Evolutionary conservation across 1,140 invertebrate genomes (phyloP), one percentile per base, ranked within the genome.

Genomic region (Drosophila setifemur): DNA sequence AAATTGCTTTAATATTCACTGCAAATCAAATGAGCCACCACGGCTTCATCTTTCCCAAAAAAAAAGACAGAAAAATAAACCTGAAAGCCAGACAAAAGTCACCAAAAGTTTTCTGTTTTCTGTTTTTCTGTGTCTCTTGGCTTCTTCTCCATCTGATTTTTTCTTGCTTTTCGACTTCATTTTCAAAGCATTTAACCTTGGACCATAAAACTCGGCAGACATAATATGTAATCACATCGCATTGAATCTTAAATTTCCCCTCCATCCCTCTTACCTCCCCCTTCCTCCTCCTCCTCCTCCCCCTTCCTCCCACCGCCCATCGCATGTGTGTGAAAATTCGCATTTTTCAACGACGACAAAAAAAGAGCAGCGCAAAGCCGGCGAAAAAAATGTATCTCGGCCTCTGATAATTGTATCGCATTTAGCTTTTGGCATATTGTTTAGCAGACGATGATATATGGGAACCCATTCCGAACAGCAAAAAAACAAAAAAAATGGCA

Each of bases 1-100:
- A 89, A 88, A 87, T 88, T 88, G 74, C 81, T 89, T 89, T 83
- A 87, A 89, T 79, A 89, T 88, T 83, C 78, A 87, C 82, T 87
- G 87, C 82, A 89, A 89, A 89, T 87, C 87, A 87, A 89, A 87
- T 89, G 78, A 89, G 79, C 31, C 61, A 73, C 71, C 64, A 63
- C 40, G 44, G n/a, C 25, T 35, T 26, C 42, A 16, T 43, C 35
- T 35, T 12, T 12, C 18, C n/a, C 54, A 57, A 72, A 73, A 70
- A 72, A 58, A 73, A 73, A 35, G 29, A 31, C 19, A 2, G n/a
- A 47, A 12, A 31, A 39, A 57, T 44, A 14, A 37, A 52, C 12
- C 44, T 47, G 54, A 54, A 50, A 63, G 57, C 73, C 61, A 82
- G 77, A 83, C 77, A 83, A 85, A 70, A 85, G 79, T 83, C 81